Evolutionary conservation across 1,140 invertebrate genomes (phyloP).

Genomic region (Cyrtorhinus lividipennis): DNA sequence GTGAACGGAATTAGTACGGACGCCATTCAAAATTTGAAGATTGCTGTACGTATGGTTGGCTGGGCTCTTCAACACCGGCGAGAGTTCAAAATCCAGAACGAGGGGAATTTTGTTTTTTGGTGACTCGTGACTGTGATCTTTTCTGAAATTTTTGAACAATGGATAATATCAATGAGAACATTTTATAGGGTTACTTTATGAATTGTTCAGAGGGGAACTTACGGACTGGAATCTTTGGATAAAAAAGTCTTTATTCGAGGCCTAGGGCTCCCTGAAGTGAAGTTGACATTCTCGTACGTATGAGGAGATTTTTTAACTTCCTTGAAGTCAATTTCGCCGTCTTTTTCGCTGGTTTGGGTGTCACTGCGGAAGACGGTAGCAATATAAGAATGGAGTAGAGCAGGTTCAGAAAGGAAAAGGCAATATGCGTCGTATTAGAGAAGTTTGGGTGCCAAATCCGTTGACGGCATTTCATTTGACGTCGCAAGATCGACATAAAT

Average conservation of each 20-base stretch:
- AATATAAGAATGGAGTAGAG: too few species aligned
- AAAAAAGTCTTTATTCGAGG: slow-evolving; percentile 43
- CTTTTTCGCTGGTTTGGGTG: neutral
- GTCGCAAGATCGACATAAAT: too few species aligned
- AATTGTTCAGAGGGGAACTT: too few species aligned
- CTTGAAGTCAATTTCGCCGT: neutral
- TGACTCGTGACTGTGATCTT: slow-evolving; percentile 26
- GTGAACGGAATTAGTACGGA: neutral
- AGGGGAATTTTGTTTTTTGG: slow-evolving; percentile 36
- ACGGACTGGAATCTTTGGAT: slow-evolving; percentile 12
- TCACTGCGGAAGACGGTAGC: too few species aligned
- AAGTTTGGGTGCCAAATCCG: too few species aligned
- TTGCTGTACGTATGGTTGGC: neutral
- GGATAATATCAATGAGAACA: too few species aligned
- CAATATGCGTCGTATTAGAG: too few species aligned
- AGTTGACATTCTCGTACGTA: slow-evolving; percentile 21
- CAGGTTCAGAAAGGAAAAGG: too few species aligned
- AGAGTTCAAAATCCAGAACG: slow-evolving; percentile 24
- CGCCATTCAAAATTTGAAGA: neutral
- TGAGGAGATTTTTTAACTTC: slow-evolving; percentile 14
- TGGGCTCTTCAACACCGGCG: neutral
- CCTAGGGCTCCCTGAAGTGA: slow-evolving; percentile 34
- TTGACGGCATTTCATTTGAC: too few species aligned
- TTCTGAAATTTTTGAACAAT: too few species aligned
- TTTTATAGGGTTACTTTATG: too few species aligned